Percentiles rank a stretch among this genome's conserved stretches.
Conservation (phyloP, 2,113 vertebrate species). For the Rhinolophus ferrumequinum region DNA sequence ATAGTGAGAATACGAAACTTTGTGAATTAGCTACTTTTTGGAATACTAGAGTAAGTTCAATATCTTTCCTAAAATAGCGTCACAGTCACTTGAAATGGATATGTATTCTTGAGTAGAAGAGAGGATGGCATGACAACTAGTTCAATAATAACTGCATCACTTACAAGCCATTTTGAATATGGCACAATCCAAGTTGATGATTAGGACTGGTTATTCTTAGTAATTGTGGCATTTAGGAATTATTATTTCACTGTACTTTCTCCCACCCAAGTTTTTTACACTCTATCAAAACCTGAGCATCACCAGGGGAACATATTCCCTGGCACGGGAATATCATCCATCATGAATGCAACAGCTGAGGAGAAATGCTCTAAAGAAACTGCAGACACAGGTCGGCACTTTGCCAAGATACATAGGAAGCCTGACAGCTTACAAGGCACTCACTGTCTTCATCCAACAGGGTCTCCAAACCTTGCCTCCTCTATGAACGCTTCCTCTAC, state of each 20-base stretch:
- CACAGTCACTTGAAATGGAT: background rate
- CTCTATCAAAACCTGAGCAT: conserved; percentile 36
- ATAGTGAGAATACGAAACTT: background rate
- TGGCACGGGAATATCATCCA: background rate
- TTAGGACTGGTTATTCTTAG: background rate
- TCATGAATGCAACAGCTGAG: background rate
- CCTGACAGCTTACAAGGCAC: background rate
- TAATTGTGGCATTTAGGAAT: background rate
- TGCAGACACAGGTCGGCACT: background rate
- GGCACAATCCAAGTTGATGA: background rate
- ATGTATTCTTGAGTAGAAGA: background rate
- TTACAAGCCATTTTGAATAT: background rate
- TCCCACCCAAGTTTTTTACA: background rate
- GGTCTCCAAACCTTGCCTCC: background rate
- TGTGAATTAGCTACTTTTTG: background rate
- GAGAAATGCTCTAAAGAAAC: background rate
- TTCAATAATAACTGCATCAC: background rate
- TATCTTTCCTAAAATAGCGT: background rate
- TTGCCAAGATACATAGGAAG: background rate
- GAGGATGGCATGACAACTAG: background rate
- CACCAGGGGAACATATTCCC: background rate
- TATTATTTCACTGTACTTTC: background rate
- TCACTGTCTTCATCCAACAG: background rate
- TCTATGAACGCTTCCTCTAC: background rate
- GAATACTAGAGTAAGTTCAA: background rate